Conservation (phyloP, 2,113 vertebrate genomes). For the Lepisosteus osseus region DNA sequence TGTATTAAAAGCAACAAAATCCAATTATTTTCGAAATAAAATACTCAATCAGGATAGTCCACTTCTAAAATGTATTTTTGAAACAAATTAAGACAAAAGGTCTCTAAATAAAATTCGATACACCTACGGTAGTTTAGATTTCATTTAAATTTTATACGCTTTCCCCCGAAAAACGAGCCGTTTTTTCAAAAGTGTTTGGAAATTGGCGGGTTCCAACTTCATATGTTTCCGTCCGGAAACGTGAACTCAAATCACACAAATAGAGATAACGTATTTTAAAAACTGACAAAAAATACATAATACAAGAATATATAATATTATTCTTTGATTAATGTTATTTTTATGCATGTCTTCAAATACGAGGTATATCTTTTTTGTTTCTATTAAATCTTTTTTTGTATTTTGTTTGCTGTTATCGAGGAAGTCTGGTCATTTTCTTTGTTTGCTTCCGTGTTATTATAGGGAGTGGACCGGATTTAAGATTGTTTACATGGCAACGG, state of each 20-base stretch:
- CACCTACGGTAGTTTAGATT: slow-evolving; percentile 33
- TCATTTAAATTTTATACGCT: background rate
- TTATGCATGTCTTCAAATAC: background rate
- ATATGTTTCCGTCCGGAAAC: slow-evolving; percentile 24
- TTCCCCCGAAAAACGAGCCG: no score
- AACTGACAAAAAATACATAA: background rate
- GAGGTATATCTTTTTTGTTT: background rate
- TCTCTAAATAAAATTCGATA: background rate
- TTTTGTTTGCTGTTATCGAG: background rate
- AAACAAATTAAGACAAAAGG: background rate
- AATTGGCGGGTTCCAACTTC: slow-evolving; percentile 41
- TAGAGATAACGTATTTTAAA: background rate
- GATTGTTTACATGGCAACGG: slow-evolving; percentile 7
- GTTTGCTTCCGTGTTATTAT: background rate
- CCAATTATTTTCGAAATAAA: no score
- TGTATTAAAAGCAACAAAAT: no score
- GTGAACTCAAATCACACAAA: background rate
- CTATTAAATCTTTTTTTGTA: background rate
- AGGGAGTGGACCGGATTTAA: background rate
- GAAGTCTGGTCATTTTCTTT: background rate
- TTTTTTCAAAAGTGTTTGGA: slow-evolving; percentile 15
- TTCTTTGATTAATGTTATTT: background rate
- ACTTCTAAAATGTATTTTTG: background rate
- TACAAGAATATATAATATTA: background rate
- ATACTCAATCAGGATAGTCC: no score